phyloP scores from a whole-genome alignment of 2,797 vertebrate species.

The Buceros bicornis region DNA sequence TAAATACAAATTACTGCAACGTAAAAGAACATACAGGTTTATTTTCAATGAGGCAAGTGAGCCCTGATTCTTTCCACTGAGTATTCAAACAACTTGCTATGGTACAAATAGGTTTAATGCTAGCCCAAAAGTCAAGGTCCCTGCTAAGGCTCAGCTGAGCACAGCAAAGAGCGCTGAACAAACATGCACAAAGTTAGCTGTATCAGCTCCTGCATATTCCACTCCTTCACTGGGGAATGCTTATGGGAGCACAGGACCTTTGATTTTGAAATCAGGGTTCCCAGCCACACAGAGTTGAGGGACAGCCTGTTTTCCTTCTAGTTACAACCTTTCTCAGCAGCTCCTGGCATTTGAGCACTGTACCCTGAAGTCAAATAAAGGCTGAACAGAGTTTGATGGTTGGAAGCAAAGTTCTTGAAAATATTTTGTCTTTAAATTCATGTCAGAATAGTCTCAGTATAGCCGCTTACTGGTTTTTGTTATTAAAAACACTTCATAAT shows the following conservation, averaged over 20 bases:
- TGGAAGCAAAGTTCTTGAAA: background rate
- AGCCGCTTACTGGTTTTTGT: background rate
- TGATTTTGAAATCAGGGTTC: slow-evolving; percentile 24
- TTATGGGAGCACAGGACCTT: background rate
- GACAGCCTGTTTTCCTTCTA: background rate
- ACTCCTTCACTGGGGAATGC: background rate
- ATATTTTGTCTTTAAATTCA: background rate
- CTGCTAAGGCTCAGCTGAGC: background rate
- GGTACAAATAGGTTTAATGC: background rate
- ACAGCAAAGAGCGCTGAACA: background rate
- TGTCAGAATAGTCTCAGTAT: background rate
- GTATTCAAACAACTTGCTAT: background rate
- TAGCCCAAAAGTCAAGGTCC: background rate
- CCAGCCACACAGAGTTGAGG: background rate
- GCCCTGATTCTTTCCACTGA: background rate
- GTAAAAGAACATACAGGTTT: background rate
- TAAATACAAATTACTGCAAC: background rate
- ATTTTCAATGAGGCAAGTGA: background rate
- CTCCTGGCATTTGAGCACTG: background rate
- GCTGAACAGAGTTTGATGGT: background rate
- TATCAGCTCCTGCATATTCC: background rate
- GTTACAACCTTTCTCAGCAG: background rate
- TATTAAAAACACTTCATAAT: background rate
- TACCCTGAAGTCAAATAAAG: slow-evolving; percentile 47
- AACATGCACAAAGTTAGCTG: background rate